Percentiles rank a stretch among this genome's conserved stretches.
phyloP scores from a whole-genome alignment of 2,797 vertebrate genomes.

The Hippoglossus hippoglossus region DNA sequence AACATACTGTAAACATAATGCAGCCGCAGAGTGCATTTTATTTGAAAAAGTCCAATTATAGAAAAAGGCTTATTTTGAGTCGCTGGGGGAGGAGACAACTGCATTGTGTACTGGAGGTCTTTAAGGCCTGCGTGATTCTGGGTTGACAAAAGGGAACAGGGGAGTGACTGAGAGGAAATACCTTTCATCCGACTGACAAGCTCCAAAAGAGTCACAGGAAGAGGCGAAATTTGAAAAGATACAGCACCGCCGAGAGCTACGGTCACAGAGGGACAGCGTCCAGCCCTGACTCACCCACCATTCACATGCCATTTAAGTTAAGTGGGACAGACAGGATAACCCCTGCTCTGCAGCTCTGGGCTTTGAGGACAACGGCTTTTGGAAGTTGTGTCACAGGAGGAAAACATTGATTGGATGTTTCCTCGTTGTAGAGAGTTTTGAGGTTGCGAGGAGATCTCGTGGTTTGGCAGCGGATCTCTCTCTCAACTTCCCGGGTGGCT shows the following conservation, averaged over 20 bases:
- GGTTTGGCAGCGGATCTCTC: neutral
- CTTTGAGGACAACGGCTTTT: conserved; percentile 14
- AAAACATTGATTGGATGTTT: conserved; percentile 45
- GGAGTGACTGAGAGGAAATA: conserved; percentile 83
- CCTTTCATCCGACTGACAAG: conserved; percentile 72
- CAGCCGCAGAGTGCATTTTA: conserved; percentile 48
- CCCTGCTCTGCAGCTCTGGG: conserved; percentile 18
- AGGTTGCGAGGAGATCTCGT: neutral
- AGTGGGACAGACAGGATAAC: conserved; percentile 55
- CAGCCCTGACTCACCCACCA: conserved; percentile 54
- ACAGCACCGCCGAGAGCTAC: conserved; percentile 30
- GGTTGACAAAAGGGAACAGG: conserved; percentile 57
- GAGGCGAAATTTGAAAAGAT: conserved; percentile 62
- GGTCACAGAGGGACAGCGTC: conserved; percentile 31
- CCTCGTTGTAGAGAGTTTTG: conserved; percentile 11
- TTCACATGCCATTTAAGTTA: conserved; percentile 57
- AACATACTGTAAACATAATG: conserved; percentile 52
- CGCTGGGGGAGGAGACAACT: conserved; percentile 26
- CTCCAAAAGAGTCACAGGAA: conserved; percentile 70
- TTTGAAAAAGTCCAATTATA: conserved; percentile 59
- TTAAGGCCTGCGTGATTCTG: conserved; percentile 34
- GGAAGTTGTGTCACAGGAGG: conserved; percentile 30
- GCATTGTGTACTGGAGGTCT: conserved; percentile 60
- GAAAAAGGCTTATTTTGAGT: conserved; percentile 50
- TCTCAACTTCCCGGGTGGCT: conserved; percentile 27